Evolutionary conservation across 2,888 invertebrate species (phyloP).

Genomic region (Scotopteryx bipunctaria): DNA sequence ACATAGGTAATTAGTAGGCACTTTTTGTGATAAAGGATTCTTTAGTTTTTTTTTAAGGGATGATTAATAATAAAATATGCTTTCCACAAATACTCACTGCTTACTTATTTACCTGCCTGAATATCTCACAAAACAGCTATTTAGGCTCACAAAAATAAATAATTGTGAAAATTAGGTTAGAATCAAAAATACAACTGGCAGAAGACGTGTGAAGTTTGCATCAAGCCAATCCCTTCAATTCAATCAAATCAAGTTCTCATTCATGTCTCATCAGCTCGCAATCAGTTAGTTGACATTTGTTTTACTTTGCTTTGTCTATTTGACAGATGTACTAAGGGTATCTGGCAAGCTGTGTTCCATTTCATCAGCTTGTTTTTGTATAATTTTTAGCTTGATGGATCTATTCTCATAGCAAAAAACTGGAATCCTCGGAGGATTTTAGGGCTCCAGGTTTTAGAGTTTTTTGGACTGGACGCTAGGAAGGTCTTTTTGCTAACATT

Average conservation of each 20-base stretch:
- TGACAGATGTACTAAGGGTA: too few species aligned
- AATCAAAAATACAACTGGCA: background rate
- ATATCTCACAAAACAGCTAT: constrained; percentile 15
- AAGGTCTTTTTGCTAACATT: too few species aligned
- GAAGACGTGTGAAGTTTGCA: background rate
- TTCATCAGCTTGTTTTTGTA: background rate
- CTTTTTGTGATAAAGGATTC: constrained; percentile 5
- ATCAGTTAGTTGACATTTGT: background rate
- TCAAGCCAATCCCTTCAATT: background rate
- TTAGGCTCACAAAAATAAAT: constrained; percentile 21
- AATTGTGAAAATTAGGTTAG: constrained; percentile 30
- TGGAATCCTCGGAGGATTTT: background rate
- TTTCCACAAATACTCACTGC: constrained; percentile 8
- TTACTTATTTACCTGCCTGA: background rate
- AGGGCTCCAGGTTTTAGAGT: too few species aligned
- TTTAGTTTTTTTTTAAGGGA: background rate
- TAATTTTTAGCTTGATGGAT: background rate
- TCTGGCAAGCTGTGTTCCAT: background rate
- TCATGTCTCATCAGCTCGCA: background rate
- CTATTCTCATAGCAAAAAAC: background rate
- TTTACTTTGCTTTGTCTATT: too few species aligned
- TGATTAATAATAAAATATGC: too few species aligned
- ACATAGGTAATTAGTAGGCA: constrained; percentile 11
- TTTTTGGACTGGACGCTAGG: too few species aligned
- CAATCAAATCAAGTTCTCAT: background rate